Percentiles rank a stretch among this genome's conserved stretches.
Evolutionary conservation across 2,888 invertebrate species (phyloP).

Genomic region (Zaprionus bogoriensis): DNA sequence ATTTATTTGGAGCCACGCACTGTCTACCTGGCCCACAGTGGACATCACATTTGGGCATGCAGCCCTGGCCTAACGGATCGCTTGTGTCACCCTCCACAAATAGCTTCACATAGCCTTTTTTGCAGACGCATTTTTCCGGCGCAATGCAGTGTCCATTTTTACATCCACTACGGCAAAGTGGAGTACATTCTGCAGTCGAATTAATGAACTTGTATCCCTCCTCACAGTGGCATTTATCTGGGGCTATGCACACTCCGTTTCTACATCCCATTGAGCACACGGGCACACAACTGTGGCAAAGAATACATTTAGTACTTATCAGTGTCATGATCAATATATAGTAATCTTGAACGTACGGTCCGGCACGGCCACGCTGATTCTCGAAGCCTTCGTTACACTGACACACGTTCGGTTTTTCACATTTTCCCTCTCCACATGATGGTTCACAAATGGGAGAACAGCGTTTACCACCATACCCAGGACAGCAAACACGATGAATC

Average conservation of each 20-base stretch:
- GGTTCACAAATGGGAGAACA: conserved; percentile 1
- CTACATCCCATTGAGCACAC: conserved; percentile 1
- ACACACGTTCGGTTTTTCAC: not conserved
- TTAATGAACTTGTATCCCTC: not conserved
- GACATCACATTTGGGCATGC: too few species aligned
- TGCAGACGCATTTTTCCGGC: conserved; percentile 9
- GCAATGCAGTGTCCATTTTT: conserved; percentile 7
- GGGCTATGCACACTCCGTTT: too few species aligned
- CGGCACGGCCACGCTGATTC: too few species aligned
- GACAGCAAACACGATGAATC: not conserved
- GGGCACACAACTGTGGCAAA: conserved; percentile 21
- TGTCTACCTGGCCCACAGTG: too few species aligned
- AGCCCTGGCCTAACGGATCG: too few species aligned
- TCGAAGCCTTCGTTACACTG: conserved; percentile 6
- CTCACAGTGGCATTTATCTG: conserved; percentile 5
- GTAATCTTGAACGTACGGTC: too few species aligned
- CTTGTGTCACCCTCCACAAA: too few species aligned
- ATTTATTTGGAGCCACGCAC: too few species aligned
- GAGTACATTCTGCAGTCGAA: not conserved
- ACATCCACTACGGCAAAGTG: conserved; percentile 7
- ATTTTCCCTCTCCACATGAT: conserved; percentile 3
- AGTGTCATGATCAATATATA: too few species aligned
- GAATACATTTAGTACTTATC: too few species aligned
- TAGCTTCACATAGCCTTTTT: too few species aligned
- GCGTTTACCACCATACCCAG: not conserved